Base-by-base conservation (phyloP, 1,140 invertebrate species). In the Anadara kagoshimensis region DNA sequence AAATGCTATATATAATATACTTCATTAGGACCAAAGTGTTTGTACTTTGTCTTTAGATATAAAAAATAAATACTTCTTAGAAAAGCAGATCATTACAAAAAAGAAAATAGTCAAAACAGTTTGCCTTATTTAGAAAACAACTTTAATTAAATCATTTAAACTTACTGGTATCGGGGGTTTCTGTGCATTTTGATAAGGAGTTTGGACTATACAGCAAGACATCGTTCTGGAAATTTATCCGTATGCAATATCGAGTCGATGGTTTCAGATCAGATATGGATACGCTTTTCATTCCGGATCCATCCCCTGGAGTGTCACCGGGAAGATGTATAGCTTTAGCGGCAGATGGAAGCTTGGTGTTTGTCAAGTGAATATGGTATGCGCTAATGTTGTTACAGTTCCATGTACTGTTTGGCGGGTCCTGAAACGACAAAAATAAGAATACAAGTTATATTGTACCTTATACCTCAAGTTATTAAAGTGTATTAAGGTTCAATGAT, bases 121-220 rank as follows among this genome's bases (percentile, higher is more conserved):
- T 18, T 22, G 47, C 29, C 12, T n/a, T 0, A 7, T 61, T 12
- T 14, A 62, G 45, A 43, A 29, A 26, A 41, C n/a, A 61, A 4
- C 11, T 24, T 36, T 5, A 70, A 26, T 26, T 36, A 56, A 56
- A 36, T 14, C 0, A 64, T 12, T 14, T 41, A 20, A n/a, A 78
- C 79, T 59, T 78, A 85, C 83, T 76, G 68, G 83, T 83, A 26
- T 80, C 70, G 18, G 78, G 78, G 12, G 83, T 83, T 0, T 68
- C 57, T 16, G 78, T 62, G 72, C 83, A 85, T 57, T 76, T 77
- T 45, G 54, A 41, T n/a, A 69, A 63, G 0, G 83, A 82, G 11
- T 75, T 49, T 0, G 81, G 81, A 58, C 81, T 83, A 16, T 58
- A 51, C n/a, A 74, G 74, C 24, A 67, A 54, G 22, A 54, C 64